phyloP scores from a whole-genome alignment of 2,797 vertebrate species.

The Macropodus opercularis region DNA sequence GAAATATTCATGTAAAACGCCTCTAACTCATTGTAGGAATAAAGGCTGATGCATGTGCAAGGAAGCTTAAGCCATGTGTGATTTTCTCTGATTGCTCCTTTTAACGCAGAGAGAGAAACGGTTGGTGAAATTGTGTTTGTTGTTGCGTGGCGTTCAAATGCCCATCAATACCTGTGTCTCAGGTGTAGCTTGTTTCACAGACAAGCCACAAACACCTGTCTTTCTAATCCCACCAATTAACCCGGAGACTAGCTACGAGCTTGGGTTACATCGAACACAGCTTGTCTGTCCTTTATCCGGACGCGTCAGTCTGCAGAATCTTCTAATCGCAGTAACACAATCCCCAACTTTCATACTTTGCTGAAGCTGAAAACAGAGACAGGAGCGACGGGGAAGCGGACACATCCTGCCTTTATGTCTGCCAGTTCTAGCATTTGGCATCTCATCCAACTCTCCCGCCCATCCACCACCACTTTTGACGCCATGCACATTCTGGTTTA shows the following conservation, averaged over 20 bases:
- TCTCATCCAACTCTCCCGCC: slow-evolving; percentile 25
- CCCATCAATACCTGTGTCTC: slow-evolving; percentile 64
- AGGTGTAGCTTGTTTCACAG: slow-evolving; percentile 54
- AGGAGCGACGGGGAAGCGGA: slow-evolving; percentile 46
- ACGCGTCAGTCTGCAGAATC: slow-evolving; percentile 75
- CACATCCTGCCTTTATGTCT: slow-evolving; percentile 56
- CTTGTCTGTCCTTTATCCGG: slow-evolving; percentile 66
- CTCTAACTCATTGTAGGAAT: slow-evolving; percentile 8
- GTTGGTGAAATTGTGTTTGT: slow-evolving; percentile 41
- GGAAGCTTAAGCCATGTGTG: slow-evolving; percentile 22
- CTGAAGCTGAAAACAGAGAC: slow-evolving; percentile 46
- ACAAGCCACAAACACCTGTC: slow-evolving; percentile 78
- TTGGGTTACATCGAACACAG: slow-evolving; percentile 74
- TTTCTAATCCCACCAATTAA: slow-evolving; percentile 81
- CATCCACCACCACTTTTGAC: slow-evolving; percentile 34
- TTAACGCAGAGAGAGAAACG: slow-evolving; percentile 38
- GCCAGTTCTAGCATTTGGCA: slow-evolving; percentile 44
- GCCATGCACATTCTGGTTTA: slow-evolving; percentile 45
- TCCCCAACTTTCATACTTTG: slow-evolving; percentile 54
- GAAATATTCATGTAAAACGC: slow-evolving; percentile 36
- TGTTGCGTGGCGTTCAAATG: slow-evolving; percentile 47
- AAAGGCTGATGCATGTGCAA: slow-evolving; percentile 29
- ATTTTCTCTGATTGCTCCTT: slow-evolving; percentile 38
- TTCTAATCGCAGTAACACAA: slow-evolving; percentile 78
- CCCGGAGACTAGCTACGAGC: slow-evolving; percentile 61